Evolutionary conservation across 2,797 vertebrate genomes (phyloP), one percentile per base, ranked within the genome.

Genomic region (Nannoperca obscura): DNA sequence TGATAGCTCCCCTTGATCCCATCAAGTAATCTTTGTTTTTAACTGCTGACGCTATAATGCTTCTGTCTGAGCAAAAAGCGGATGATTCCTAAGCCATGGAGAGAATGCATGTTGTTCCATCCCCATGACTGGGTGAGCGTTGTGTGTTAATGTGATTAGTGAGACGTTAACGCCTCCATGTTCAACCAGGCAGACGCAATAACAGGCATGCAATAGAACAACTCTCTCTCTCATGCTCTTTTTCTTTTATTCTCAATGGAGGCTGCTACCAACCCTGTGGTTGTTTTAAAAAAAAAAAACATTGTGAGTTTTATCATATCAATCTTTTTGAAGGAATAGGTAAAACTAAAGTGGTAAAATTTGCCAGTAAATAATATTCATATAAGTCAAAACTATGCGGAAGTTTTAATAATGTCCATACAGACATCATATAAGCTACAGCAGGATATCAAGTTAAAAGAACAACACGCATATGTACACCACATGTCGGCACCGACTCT

Each of bases 91-190:
- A 91, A 93, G 91, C 91, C 78, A 80, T n/a, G 36, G 63, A 89
- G 78, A 93, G 83, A 93, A 90, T 90, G 82, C 84, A 74, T 85
- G 90, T 89, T 93, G 89, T 92, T 93, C 89, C 86, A 89, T 94
- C 87, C 86, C 79, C 83, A 89, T 91, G 89, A 94, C 90, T 89
- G 82, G 90, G 84, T 90, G 89, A 92, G 86, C 74, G 85, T 90
- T 88, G 89, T 94, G 87, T 83, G 86, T 89, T 94, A 94, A 94
- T 92, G 93, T 93, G 94, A 94, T 94, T 94, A 94, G 92, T 91
- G 91, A 92, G 88, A 94, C 91, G 88, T 94, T 92, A 90, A 91
- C 89, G 90, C 93, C 91, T 93, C 88, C 88, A 66, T 87, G 90
- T 83, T 90, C 89, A 90, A 82, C 85, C 90, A 90, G 85, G 85